Evolutionary conservation across 2,888 invertebrate genomes (phyloP).

Genomic region (Didymodactylos carnosus): DNA sequence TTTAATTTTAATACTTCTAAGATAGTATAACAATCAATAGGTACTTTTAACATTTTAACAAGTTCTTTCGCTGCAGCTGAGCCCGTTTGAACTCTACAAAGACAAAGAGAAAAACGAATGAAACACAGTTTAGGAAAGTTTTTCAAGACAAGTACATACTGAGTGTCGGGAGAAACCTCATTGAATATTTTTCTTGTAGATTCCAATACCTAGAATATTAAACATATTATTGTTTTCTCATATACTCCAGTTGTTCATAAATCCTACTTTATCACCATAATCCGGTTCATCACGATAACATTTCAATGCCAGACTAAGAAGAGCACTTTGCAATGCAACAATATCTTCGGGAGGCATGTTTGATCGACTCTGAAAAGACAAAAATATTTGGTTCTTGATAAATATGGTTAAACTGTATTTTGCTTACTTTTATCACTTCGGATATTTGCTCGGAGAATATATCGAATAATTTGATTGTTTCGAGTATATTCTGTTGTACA

Average conservation of each 20-base stretch:
- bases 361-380: constrained; percentile 51
- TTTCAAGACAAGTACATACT: neutral
- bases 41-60: constrained; percentile 72
- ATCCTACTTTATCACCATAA: constrained; percentile 89
- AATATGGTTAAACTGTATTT: neutral
- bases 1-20: constrained; percentile 65
- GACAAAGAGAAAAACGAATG: constrained; percentile 7
- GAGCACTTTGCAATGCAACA: constrained; percentile 70
- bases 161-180: constrained; percentile 55
- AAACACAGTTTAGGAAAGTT: neutral
- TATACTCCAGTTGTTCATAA: too few species aligned
- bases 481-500: constrained; percentile 44
- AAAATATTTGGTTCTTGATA: neutral
- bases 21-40: constrained; percentile 69
- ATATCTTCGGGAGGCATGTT: constrained; percentile 91
- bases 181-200: constrained; percentile 74
- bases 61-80: constrained; percentile 74
- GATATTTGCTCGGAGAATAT: constrained; percentile 94
- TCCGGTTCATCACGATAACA: constrained; percentile 83
- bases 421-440: constrained; percentile 58
- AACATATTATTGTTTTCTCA: too few species aligned
- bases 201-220: too few species aligned
- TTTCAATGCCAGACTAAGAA: constrained; percentile 78
- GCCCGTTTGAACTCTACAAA: constrained; percentile 49
- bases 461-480: constrained; percentile 81